phyloP scores from a whole-genome alignment of 2,797 vertebrate species.

The Cuniculus paca region DNA sequence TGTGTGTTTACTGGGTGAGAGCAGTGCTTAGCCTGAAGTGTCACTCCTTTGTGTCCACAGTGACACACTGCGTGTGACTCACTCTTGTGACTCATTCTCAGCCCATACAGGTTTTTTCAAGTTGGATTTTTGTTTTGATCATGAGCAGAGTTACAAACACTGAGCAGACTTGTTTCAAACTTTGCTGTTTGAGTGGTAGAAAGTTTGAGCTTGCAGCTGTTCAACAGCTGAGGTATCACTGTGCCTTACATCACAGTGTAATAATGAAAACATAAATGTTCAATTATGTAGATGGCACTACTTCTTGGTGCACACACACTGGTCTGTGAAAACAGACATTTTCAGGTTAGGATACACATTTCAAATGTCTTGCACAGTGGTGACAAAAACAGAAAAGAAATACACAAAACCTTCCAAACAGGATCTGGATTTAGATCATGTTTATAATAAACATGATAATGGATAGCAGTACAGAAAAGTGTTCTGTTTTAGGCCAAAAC shows the following conservation, averaged over 20 bases:
- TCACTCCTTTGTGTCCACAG: background rate
- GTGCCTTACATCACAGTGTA: background rate
- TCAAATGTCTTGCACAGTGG: background rate
- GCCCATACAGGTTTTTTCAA: background rate
- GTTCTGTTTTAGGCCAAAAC: background rate
- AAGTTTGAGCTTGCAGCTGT: background rate
- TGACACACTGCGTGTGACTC: background rate
- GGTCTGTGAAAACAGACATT: conserved; percentile 16
- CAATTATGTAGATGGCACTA: background rate
- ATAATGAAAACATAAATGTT: background rate
- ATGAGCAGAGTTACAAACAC: background rate
- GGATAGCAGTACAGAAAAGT: background rate
- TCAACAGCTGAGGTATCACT: background rate
- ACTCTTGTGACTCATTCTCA: background rate
- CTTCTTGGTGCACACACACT: background rate
- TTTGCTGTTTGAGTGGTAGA: background rate
- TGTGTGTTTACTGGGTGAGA: background rate
- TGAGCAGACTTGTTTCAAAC: background rate
- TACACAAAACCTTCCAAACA: background rate
- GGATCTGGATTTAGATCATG: background rate
- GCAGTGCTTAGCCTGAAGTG: background rate
- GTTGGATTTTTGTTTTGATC: background rate
- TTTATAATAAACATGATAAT: background rate
- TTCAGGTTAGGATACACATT: conserved; percentile 3
- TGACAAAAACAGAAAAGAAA: background rate